Conservation (phyloP, 2,113 vertebrate genomes). For the Noturus placidus region DNA sequence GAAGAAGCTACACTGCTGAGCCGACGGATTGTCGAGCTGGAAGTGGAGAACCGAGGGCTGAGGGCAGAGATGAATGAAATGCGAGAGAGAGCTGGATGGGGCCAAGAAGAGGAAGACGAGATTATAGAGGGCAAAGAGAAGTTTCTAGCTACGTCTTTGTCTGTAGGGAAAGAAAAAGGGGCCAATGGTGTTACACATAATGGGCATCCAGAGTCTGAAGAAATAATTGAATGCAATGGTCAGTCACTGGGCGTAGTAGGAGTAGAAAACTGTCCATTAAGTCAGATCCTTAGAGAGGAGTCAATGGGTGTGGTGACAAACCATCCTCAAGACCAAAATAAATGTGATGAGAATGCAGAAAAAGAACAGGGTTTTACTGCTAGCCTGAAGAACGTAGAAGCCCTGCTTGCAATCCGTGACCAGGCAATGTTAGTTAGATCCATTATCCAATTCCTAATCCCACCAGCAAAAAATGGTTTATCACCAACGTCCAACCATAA, state of each 20-base stretch:
- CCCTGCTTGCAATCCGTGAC: conserved; percentile 79
- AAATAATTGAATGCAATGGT: conserved; percentile 76
- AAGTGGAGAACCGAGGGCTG: conserved; percentile 94
- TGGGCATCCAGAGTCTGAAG: conserved; percentile 72
- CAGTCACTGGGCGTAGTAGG: conserved; percentile 63
- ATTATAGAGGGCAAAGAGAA: conserved; percentile 61
- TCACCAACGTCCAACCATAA: conserved; percentile 31
- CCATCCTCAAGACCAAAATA: conserved; percentile 62
- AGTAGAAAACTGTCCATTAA: conserved; percentile 31
- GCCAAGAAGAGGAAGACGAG: conserved; percentile 73
- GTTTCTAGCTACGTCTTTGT: conserved; percentile 3
- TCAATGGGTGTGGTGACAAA: conserved; percentile 66
- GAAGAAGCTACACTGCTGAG: conserved; percentile 96
- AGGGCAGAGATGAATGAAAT: conserved; percentile 89
- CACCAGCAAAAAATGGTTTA: conserved; percentile 66
- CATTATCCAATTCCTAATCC: conserved; percentile 82
- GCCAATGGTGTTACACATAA: conserved; percentile 54
- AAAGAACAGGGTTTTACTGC: background rate
- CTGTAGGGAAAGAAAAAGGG: conserved; percentile 33
- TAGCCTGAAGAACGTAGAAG: conserved; percentile 73
- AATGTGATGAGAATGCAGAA: conserved; percentile 6
- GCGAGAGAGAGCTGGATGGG: conserved; percentile 74
- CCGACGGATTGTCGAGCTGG: conserved; percentile 91
- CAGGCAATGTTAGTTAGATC: conserved; percentile 83
- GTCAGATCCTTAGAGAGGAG: conserved; percentile 69